These are phyloP conservation scores for Scaptomyza caliginosa DNA, from an alignment of 2,888 invertebrate species.

Conservation along the genomic window DNA sequence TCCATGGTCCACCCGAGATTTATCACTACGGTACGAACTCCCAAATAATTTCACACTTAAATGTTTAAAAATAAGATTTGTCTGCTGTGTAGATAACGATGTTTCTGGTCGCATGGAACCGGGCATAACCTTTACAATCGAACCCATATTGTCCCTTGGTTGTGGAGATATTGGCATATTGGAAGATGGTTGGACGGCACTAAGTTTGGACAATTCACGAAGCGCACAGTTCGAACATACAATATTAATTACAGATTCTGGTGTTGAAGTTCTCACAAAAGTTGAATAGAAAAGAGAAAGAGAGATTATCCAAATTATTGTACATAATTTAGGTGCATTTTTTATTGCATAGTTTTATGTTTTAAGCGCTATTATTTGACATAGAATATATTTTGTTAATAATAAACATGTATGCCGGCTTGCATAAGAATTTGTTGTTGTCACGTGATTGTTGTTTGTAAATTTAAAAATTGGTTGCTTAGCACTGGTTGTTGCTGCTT, in stretches of 20 bases:
- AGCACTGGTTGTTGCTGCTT: constrained; percentile 2
- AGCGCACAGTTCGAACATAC: constrained; percentile 97
- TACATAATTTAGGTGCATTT: constrained; percentile 25
- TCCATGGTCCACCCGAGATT: constrained; percentile 96
- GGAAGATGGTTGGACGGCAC: constrained; percentile 96
- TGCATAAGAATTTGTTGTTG: constrained; percentile 37
- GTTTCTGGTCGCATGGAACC: constrained; percentile 89
- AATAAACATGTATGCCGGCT: constrained; percentile 37
- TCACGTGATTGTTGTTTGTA: constrained; percentile 14
- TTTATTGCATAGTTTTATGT: constrained; percentile 38
- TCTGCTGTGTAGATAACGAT: constrained; percentile 86
- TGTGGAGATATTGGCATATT: constrained; percentile 87
- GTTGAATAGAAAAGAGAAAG: constrained; percentile 38
- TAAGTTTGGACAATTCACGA: constrained; percentile 91
- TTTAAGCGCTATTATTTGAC: constrained; percentile 24
- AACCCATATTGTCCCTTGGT: constrained; percentile 94
- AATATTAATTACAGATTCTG: constrained; percentile 91
- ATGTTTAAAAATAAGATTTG: not conserved
- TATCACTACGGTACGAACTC: constrained; percentile 89
- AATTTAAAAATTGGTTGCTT: constrained; percentile 17
- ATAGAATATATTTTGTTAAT: constrained; percentile 28
- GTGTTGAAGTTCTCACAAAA: constrained; percentile 91
- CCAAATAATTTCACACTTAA: not conserved
- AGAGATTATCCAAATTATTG: constrained; percentile 1
- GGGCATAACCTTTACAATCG: constrained; percentile 98